Percentiles rank a stretch among this genome's conserved stretches.
Evolutionary conservation across 2,113 vertebrate genomes (phyloP).

Genomic region (Telmatochromis sp.): DNA sequence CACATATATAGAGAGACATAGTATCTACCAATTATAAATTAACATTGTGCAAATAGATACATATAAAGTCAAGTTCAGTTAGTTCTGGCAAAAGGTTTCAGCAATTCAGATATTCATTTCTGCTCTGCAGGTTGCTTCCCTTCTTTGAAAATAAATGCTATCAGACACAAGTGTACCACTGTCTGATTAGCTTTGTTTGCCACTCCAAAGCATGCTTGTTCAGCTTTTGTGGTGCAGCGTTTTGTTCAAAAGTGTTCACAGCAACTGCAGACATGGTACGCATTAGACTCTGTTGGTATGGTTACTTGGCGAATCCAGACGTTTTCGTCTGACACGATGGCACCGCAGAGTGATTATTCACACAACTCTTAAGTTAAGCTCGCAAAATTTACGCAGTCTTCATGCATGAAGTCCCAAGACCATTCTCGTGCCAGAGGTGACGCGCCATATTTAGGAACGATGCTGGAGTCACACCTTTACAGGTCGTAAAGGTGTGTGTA

Average conservation of each 20-base stretch:
- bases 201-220: constrained; percentile 10
- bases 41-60: constrained; percentile 59
- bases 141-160: neutral
- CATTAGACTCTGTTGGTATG: neutral
- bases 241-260: constrained; percentile 24
- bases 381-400: neutral
- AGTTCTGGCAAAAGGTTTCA: neutral
- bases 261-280: neutral
- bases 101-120: neutral
- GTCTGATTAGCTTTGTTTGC: neutral
- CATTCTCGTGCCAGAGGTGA: neutral
- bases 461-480: neutral
- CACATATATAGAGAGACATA: neutral
- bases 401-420: neutral
- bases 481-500: neutral
- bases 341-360: neutral
- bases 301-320: neutral
- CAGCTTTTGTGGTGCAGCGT: neutral
- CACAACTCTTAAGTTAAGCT: neutral
- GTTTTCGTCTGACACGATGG: neutral
- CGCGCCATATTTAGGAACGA: neutral
- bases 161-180: constrained; percentile 9
- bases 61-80: constrained; percentile 32
- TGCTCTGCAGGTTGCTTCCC: neutral
- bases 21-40: constrained; percentile 57